phyloP scores from a whole-genome alignment of 2,888 invertebrate species.

The Rhyacophila evoluta region DNA sequence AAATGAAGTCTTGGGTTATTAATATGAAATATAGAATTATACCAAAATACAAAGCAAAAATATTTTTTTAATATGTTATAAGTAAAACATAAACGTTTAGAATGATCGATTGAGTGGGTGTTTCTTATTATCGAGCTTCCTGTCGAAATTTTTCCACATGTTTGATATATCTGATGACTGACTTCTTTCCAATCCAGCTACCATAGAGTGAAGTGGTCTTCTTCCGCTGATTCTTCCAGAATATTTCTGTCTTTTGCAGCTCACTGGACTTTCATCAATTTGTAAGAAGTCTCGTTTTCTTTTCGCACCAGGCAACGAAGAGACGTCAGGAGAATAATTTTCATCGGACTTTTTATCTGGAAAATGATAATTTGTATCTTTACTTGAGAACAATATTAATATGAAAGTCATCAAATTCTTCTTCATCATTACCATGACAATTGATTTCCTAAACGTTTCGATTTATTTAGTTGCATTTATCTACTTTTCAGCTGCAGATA shows the following conservation, averaged over 20 bases:
- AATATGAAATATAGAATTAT: too few species aligned
- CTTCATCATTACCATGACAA: too few species aligned
- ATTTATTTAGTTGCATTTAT: too few species aligned
- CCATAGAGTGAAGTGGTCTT: constrained; percentile 60
- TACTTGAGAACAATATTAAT: too few species aligned
- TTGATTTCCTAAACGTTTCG: too few species aligned
- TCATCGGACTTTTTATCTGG: not conserved
- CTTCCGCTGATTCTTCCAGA: constrained; percentile 64
- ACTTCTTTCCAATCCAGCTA: constrained; percentile 53
- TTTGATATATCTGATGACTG: constrained; percentile 33
- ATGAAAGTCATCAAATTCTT: too few species aligned
- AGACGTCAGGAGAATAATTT: not conserved
- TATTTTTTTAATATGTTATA: too few species aligned
- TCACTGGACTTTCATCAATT: constrained; percentile 62
- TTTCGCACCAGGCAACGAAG: not conserved
- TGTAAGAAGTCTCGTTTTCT: constrained; percentile 57
- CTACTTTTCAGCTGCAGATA: too few species aligned
- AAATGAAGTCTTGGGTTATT: too few species aligned
- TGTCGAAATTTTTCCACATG: not conserved
- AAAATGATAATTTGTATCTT: too few species aligned
- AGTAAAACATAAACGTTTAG: too few species aligned
- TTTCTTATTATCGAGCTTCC: not conserved
- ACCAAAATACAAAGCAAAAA: too few species aligned
- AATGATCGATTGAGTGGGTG: constrained; percentile 1
- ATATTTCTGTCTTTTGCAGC: constrained; percentile 60